Conservation (phyloP, 2,797 vertebrate genomes). For the Potorous gilbertii region DNA sequence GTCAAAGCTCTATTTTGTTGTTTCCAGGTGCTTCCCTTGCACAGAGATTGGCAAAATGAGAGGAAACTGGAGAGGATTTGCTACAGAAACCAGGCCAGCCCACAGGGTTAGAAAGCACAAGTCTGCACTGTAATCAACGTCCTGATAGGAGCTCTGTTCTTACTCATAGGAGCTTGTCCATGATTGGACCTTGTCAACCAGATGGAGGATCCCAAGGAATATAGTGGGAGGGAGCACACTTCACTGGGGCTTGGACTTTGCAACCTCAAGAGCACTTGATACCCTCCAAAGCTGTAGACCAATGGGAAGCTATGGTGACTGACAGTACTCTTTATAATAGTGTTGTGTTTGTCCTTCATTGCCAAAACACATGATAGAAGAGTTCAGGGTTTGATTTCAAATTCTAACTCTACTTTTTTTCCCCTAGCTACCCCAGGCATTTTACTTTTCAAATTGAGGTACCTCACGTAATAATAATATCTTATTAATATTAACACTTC, state of each 20-base stretch:
- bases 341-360: neutral
- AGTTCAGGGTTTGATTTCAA: neutral
- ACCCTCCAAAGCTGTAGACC: neutral
- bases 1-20: neutral
- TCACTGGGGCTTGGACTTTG: neutral
- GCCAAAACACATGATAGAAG: neutral
- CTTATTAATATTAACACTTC: neutral
- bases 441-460: neutral
- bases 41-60: constrained; percentile 11
- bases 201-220: neutral
- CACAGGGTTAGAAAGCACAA: neutral
- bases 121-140: neutral
- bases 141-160: neutral
- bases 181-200: neutral
- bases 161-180: neutral
- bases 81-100: constrained; percentile 4
- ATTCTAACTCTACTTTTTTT: neutral
- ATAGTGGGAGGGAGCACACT: neutral
- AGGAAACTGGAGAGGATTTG: constrained; percentile 34
- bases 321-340: neutral
- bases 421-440: neutral
- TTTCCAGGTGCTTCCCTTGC: constrained; percentile 38
- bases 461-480: neutral
- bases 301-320: neutral
- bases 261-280: neutral